Conservation (phyloP, 2,113 vertebrate genomes). For the Monopterus albus region DNA sequence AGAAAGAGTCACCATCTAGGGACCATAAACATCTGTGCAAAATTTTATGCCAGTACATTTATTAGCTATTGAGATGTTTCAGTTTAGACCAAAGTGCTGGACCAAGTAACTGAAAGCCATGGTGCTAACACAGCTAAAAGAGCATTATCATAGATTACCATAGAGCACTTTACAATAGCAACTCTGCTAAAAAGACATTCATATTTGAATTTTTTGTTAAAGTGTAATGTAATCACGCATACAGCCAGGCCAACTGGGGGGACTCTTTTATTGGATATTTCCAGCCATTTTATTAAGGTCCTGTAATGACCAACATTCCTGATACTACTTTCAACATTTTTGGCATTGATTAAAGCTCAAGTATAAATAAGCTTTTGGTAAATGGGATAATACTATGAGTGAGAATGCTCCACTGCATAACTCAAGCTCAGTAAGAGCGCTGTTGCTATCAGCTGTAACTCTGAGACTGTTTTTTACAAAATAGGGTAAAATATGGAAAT, state of each 20-base stretch:
- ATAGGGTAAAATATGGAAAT: slow-evolving; percentile 25
- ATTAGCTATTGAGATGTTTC: not conserved
- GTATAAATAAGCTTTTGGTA: slow-evolving; percentile 60
- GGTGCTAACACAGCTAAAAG: not conserved
- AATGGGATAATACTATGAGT: slow-evolving; percentile 31
- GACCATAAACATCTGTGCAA: not conserved
- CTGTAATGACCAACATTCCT: slow-evolving; percentile 61
- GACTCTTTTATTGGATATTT: slow-evolving; percentile 44
- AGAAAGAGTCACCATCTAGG: not conserved
- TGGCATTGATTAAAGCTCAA: slow-evolving; percentile 77
- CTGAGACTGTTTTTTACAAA: not conserved
- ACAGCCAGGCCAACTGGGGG: slow-evolving; percentile 14
- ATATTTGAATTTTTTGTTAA: slow-evolving; percentile 6
- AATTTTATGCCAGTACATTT: not conserved
- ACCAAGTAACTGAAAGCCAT: not conserved
- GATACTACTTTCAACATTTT: slow-evolving; percentile 66
- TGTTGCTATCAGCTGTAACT: slow-evolving; percentile 14
- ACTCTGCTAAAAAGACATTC: not conserved
- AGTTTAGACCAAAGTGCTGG: not conserved
- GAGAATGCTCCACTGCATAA: slow-evolving; percentile 8
- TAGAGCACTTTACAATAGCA: not conserved
- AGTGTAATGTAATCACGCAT: slow-evolving; percentile 22
- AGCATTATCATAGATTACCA: not conserved
- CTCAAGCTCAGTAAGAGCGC: not conserved
- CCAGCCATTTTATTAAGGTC: slow-evolving; percentile 69